Evolutionary conservation across 1,140 invertebrate species (phyloP), one percentile per base, ranked within the genome.

Genomic region (Harlomillsia oculata): DNA sequence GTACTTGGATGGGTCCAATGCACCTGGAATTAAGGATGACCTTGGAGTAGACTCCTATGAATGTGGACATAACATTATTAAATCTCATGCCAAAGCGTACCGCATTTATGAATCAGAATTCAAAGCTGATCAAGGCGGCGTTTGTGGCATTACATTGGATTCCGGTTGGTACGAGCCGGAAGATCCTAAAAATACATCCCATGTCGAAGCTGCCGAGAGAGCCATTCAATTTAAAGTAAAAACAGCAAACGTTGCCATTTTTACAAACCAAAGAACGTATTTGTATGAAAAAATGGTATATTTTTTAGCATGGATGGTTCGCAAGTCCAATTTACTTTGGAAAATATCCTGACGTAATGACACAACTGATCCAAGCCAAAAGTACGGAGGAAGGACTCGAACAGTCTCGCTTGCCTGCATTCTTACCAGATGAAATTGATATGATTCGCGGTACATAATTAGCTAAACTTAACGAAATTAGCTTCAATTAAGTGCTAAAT

Each of bases 291-390:
- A 14, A 14, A 8, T 18, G 8, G 20, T 8, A 14, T 11, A 41
- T 14, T 41, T 41, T 41, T 8, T 41, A 44, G 55, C 23, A 36
- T 4, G 40, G 39, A 3, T 54, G 40, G 52, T 32, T 43, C 16
- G 39, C 14, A 3, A 36, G 28, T 40, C 54, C 59, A n/a, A 18
- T 61, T 5, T 30, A 56, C n/a, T 50, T 26, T 28, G 53, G 59
- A 5, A 63, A 69, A 53, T 72, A 71, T 41, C 71, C 72, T 9
- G 64, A 65, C 3, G 60, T 72, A 20, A 62, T 68, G 61, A 50
- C 48, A 44, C 39, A 46, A 21, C 32, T 39, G 23, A 45, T 63
- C 16, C 49, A 55, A 29, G 39, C 18, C 14, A 51, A 53, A 25
- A 58, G 53, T 21, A 13, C 48, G 36, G 29, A 45, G 32, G 44